Conservation (phyloP, 2,888 invertebrate genomes). For the Drosophila melanocephala region DNA sequence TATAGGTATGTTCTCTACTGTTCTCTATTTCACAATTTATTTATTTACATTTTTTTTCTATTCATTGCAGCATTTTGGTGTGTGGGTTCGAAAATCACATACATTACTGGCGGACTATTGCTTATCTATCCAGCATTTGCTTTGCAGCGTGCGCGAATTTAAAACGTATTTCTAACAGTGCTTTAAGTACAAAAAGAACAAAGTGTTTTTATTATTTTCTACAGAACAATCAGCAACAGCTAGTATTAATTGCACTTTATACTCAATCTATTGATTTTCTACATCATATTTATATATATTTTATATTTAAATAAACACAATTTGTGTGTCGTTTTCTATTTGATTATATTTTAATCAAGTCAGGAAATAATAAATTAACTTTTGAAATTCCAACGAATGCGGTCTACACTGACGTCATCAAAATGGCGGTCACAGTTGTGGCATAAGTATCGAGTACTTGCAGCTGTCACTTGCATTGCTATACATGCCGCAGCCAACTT, state of each 20-base stretch:
- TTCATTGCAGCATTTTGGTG: slow-evolving; percentile 94
- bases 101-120: slow-evolving; percentile 91
- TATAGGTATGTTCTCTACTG: slow-evolving; percentile 87
- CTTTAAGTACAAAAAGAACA: slow-evolving; percentile 42
- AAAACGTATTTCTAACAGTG: slow-evolving; percentile 33
- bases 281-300: slow-evolving; percentile 40
- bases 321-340: slow-evolving; percentile 46
- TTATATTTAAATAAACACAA: slow-evolving; percentile 36
- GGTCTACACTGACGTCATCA: slow-evolving; percentile 54
- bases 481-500: slow-evolving; percentile 71
- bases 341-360: not conserved
- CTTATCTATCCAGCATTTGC: slow-evolving; percentile 92
- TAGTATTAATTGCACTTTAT: slow-evolving; percentile 67
- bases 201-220: slow-evolving; percentile 29
- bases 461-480: slow-evolving; percentile 55
- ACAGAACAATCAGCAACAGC: slow-evolving; percentile 36
- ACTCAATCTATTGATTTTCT: slow-evolving; percentile 53
- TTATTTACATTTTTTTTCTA: slow-evolving; percentile 19
- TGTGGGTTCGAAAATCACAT: slow-evolving; percentile 93
- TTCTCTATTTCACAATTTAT: not conserved
- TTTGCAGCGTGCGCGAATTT: slow-evolving; percentile 85
- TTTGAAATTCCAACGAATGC: slow-evolving; percentile 23
- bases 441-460: slow-evolving; percentile 51
- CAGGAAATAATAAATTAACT: not conserved
- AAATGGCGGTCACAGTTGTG: slow-evolving; percentile 44